Base-by-base conservation (phyloP, 2,888 invertebrate genomes). In the Tenthredo mesomela region DNA sequence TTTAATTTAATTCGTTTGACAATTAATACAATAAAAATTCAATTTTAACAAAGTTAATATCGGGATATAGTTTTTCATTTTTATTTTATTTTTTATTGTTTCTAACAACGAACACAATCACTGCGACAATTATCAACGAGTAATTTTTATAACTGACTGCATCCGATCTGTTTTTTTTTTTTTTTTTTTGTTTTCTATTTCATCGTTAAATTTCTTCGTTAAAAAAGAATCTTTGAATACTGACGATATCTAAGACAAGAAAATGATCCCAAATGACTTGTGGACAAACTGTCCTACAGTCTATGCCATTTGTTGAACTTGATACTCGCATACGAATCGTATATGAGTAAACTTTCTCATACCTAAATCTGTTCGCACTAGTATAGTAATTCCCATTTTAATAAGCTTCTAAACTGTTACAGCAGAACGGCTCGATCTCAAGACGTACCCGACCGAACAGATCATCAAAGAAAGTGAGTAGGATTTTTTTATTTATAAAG, bases 381-480 rank as follows among this genome's bases (percentile, higher is more conserved):
- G 6, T 43, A 10, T 12, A 37, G 6, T 40, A 71, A 50, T n/a
- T 15, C 40, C n/a, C 15, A 7, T 6, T 61, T 12, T 58, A 80
- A 80, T 29, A 61, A 12, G 3, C 6, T 58, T 3, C 2, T n/a
- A 21, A 37, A 80, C 58, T 80, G 80, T 80, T 80, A 80, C 80
- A 80, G 80, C 58, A 33, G 80, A 86, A 2, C 94, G 95, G 37
- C 93, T 98, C 87, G 94, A 96, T 84, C 93, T 98, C 87, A 96
- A 95, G 93, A 97, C 97, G 0, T 97, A 97, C 91, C 98, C 98
- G 0, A 94, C 94, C 43, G 95, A 95, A 47, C 97, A 98, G 93
- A 95, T 95, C 73, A 96, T 98, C 87, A 96, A 97, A 95, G 96
- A 97, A 95, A 97, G 98, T 98, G 94, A 96, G 97, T 95, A 90